Evolutionary conservation across 2,888 invertebrate species (phyloP).

Genomic region (Drosophila paranaensis): DNA sequence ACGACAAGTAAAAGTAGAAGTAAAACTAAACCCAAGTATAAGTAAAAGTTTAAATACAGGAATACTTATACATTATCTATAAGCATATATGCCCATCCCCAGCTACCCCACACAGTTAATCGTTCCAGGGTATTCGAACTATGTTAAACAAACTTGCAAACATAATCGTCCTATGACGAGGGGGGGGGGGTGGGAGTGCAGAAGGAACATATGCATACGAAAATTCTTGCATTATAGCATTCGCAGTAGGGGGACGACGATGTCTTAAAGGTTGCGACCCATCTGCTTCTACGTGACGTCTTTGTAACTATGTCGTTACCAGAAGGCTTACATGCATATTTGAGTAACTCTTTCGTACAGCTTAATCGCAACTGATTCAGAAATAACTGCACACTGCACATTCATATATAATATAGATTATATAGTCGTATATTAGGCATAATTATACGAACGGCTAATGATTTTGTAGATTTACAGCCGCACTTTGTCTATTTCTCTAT

Average conservation of each 20-base stretch:
- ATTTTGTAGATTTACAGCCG: neutral
- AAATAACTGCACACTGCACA: neutral
- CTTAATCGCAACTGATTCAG: neutral
- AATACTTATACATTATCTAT: neutral
- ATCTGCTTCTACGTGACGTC: slow-evolving; percentile 1
- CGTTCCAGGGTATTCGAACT: slow-evolving; percentile 1
- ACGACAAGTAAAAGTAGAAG: neutral
- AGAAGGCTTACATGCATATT: slow-evolving; percentile 1
- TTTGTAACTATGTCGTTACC: neutral
- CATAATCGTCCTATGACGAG: slow-evolving; percentile 20
- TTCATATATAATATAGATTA: neutral
- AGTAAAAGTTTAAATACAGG: neutral
- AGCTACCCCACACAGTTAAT: neutral
- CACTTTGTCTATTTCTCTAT: neutral
- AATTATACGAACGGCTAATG: slow-evolving; percentile 3
- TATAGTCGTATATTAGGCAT: neutral
- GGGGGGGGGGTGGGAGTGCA: neutral
- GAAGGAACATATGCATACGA: slow-evolving; percentile 24
- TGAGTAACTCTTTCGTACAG: neutral
- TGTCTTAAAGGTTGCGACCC: slow-evolving; percentile 15
- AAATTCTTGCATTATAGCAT: slow-evolving; percentile 20
- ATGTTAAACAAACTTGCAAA: slow-evolving; percentile 41
- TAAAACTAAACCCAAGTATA: slow-evolving; percentile 2
- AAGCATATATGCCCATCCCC: neutral
- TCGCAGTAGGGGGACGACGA: neutral